A percentile compares a stretch with the other conserved stretches of the same genome.
phyloP scores from a whole-genome alignment of 2,888 invertebrate species.

The Amiota mariae region DNA sequence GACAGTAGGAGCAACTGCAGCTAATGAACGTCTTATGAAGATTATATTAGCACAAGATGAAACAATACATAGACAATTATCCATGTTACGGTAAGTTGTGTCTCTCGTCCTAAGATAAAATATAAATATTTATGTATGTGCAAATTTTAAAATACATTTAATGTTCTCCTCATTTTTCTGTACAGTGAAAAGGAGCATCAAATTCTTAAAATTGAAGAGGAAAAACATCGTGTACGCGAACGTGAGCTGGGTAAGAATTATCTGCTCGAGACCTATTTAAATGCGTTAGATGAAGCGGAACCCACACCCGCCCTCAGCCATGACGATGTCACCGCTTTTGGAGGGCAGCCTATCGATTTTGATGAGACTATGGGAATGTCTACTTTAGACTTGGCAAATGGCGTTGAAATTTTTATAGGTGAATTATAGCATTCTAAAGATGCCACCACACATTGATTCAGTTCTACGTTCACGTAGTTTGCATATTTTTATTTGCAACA shows the following conservation, averaged over 20 bases:
- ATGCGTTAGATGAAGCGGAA: conserved; percentile 75
- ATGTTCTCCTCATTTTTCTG: conserved; percentile 19
- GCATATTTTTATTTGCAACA: conserved; percentile 9
- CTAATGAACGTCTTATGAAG: conserved; percentile 75
- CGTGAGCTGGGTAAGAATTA: conserved; percentile 86
- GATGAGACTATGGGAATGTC: not conserved
- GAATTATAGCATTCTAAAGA: conserved; percentile 35
- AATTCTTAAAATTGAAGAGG: conserved; percentile 85
- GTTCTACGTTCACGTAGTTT: not conserved
- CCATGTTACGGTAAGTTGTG: conserved; percentile 67
- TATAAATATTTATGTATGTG: not conserved
- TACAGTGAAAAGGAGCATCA: conserved; percentile 83
- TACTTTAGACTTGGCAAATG: conserved; percentile 32
- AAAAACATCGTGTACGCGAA: conserved; percentile 82
- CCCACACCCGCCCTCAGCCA: conserved; percentile 25
- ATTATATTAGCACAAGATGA: conserved; percentile 78
- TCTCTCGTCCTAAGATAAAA: not conserved
- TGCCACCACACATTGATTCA: not conserved
- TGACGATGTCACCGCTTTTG: not conserved
- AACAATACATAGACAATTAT: conserved; percentile 75
- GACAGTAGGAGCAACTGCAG: conserved; percentile 43
- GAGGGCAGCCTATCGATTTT: not conserved
- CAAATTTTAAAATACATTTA: not conserved
- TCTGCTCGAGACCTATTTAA: conserved; percentile 84
- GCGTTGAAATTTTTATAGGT: conserved; percentile 56